These are phyloP conservation scores for Montipora cactus DNA, from an alignment of 64 coral and sea anemone species.

Conservation along the genomic window DNA sequence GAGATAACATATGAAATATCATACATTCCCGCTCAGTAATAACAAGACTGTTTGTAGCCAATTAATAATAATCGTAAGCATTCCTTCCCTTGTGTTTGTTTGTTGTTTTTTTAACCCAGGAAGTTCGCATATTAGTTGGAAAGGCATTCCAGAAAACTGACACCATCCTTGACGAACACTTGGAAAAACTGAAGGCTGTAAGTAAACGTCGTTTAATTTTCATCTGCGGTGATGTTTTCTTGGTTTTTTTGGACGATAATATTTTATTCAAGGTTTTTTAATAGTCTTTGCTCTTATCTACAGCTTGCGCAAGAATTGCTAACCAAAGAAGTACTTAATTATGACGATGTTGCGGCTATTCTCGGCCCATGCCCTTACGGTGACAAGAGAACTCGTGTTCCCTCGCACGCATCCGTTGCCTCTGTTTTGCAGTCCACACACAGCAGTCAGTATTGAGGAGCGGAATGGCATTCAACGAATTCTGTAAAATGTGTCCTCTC, in stretches of 20 bases:
- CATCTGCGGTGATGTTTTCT: no score
- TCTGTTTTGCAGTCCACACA: background rate
- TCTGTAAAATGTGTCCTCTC: background rate
- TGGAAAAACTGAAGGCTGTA: conserved; percentile 62
- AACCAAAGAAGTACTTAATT: conserved; percentile 88
- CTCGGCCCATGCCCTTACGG: conserved; percentile 83
- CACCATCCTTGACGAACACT: conserved; percentile 57
- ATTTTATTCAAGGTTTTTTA: background rate
- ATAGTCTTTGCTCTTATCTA: background rate
- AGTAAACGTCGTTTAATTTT: background rate
- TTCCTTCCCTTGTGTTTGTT: no score
- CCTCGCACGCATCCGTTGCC: background rate
- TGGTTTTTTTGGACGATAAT: background rate
- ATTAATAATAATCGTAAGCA: background rate
- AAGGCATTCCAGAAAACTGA: conserved; percentile 65
- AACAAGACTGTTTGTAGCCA: background rate
- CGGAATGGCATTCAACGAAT: background rate
- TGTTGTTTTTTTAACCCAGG: conserved; percentile 21
- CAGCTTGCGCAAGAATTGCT: conserved; percentile 82
- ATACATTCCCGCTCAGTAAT: no score
- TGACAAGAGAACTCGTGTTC: conserved; percentile 62
- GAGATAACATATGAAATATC: no score
- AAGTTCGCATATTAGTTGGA: conserved; percentile 59
- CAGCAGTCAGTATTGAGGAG: background rate
- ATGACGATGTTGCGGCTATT: conserved; percentile 74